Evolutionary conservation across 2,888 invertebrate species (phyloP).

Genomic region (Macroteleia sp.): DNA sequence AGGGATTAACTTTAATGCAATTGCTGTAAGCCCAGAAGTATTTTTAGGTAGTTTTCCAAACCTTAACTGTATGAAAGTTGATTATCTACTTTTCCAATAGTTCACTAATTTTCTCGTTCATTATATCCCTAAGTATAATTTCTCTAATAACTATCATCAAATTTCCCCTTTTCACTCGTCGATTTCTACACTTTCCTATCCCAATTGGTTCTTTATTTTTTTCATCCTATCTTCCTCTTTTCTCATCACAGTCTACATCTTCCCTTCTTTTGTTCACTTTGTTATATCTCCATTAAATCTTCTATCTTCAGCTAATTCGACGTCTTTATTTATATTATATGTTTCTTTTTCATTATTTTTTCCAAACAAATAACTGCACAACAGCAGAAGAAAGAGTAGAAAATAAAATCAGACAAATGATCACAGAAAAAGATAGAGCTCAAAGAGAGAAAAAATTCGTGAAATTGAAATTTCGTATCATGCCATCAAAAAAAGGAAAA

Average conservation of each 20-base stretch:
- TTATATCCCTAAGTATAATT: not conserved
- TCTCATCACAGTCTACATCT: no score
- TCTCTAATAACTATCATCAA: not conserved
- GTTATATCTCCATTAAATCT: slow-evolving; percentile 18
- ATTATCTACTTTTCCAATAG: no score
- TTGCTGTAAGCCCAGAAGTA: not conserved
- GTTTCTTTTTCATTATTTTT: slow-evolving; percentile 1
- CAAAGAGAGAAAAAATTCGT: not conserved
- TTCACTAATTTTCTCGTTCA: not conserved
- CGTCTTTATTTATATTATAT: slow-evolving; percentile 20
- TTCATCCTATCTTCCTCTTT: not conserved
- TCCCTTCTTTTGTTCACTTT: not conserved
- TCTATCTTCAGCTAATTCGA: slow-evolving; percentile 16
- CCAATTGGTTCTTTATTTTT: not conserved
- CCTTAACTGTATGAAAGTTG: no score
- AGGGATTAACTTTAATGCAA: not conserved
- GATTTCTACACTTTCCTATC: not conserved
- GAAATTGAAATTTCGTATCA: slow-evolving; percentile 24
- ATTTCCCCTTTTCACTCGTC: not conserved
- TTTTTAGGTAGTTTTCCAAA: no score
- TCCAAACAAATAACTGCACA: not conserved
- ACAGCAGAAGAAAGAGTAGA: not conserved
- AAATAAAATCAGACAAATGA: slow-evolving; percentile 7
- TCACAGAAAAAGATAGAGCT: slow-evolving; percentile 1
- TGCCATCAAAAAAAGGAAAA: not conserved